Percentiles rank a stretch among this genome's conserved stretches.
phyloP scores from a whole-genome alignment of 2,113 vertebrate genomes.

The Sprattus sprattus region DNA sequence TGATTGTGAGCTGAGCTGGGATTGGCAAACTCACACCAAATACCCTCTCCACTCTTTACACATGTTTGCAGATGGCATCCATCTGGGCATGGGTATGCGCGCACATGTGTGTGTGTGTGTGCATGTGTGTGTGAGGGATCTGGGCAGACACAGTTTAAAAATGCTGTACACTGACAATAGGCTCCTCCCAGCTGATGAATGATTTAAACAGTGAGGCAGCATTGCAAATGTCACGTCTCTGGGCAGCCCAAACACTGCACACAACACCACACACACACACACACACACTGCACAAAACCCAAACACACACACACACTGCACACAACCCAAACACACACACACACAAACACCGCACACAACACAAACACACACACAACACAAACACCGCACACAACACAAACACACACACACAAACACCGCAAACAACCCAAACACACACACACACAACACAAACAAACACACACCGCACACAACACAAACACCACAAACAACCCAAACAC shows the following conservation, averaged over 20 bases:
- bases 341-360: neutral
- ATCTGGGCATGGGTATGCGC: neutral
- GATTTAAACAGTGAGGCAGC: conserved; percentile 71
- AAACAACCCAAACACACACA: neutral
- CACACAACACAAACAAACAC: neutral
- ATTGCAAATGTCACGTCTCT: conserved; percentile 73
- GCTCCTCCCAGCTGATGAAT: conserved; percentile 72
- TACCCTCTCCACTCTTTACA: neutral
- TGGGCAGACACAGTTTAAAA: conserved; percentile 33
- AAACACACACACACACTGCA: neutral
- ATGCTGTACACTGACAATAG: conserved; percentile 59
- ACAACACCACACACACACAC: neutral
- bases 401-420: neutral
- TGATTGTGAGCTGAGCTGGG: conserved; percentile 62
- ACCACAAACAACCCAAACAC: neutral
- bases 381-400: conserved; percentile 3
- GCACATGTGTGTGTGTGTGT: conserved; percentile 22
- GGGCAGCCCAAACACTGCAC: conserved; percentile 33
- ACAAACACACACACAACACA: conserved; percentile 1
- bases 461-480: neutral
- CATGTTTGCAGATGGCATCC: conserved; percentile 25
- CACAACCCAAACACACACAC: neutral
- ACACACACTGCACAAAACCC: neutral
- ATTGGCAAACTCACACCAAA: conserved; percentile 36
- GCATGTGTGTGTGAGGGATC: conserved; percentile 27